Percentiles rank a stretch among this genome's conserved stretches.
These are phyloP conservation scores for Setipinna tenuifilis DNA, from an alignment of 2,797 vertebrate genomes.

Conservation along the genomic window DNA sequence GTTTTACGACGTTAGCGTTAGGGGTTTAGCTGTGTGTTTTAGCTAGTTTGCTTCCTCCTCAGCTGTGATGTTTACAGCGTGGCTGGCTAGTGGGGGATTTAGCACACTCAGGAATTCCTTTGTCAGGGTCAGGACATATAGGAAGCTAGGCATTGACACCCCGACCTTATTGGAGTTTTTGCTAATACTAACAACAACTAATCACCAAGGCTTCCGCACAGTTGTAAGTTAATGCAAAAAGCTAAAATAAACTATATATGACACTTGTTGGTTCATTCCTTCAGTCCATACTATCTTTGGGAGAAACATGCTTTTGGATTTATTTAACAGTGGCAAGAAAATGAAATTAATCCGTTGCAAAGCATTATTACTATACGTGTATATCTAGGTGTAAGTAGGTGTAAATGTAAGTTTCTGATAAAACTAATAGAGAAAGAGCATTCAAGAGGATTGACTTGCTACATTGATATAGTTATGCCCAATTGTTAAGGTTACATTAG, in stretches of 20 bases:
- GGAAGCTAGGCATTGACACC: background rate
- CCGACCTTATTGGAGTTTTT: background rate
- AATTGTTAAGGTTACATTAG: too few relatives aligned
- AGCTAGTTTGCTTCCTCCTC: background rate
- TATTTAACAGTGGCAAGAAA: background rate
- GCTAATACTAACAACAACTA: background rate
- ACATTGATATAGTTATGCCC: too few relatives aligned
- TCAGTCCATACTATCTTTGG: background rate
- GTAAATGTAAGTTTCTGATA: too few relatives aligned
- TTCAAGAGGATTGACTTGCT: too few relatives aligned
- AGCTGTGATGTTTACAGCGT: background rate
- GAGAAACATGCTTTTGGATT: background rate
- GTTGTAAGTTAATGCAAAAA: background rate
- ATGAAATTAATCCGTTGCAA: background rate
- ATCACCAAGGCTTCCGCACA: background rate
- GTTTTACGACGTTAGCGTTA: background rate
- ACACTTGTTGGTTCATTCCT: background rate
- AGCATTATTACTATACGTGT: too few relatives aligned
- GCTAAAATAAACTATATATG: background rate
- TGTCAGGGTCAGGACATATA: background rate
- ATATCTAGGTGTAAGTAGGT: too few relatives aligned
- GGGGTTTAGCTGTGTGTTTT: background rate
- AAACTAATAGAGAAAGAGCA: too few relatives aligned
- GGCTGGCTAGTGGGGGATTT: background rate
- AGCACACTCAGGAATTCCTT: constrained; percentile 6